Evolutionary conservation across 92 coral and sea anemone species (phyloP).

Genomic region (Porites cylindrica): DNA sequence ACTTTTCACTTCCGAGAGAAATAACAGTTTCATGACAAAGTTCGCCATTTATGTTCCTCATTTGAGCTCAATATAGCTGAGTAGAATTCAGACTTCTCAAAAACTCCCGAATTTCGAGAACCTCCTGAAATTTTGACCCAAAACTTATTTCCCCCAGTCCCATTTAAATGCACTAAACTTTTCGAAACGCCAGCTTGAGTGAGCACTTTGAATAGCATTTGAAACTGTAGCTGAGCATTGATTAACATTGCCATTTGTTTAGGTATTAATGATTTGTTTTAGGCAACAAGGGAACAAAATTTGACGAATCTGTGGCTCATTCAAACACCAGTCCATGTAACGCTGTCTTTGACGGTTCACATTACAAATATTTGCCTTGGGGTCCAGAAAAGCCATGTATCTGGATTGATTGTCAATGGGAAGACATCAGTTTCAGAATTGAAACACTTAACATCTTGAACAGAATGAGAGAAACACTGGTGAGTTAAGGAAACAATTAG

Average conservation of each 20-base stretch:
- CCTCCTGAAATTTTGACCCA: too few relatives aligned
- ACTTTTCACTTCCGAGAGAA: too few relatives aligned
- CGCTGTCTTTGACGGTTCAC: constrained; percentile 77
- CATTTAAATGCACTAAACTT: too few relatives aligned
- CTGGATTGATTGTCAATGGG: constrained; percentile 84
- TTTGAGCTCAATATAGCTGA: too few relatives aligned
- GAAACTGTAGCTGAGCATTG: background rate
- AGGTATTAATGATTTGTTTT: background rate
- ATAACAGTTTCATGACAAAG: too few relatives aligned
- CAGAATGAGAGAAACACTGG: constrained; percentile 72
- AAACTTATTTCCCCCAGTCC: too few relatives aligned
- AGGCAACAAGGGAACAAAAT: constrained; percentile 88
- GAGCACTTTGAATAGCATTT: background rate
- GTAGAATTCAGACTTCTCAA: too few relatives aligned
- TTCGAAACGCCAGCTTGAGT: background rate
- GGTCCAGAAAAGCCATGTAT: constrained; percentile 84
- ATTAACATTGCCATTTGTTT: too few relatives aligned
- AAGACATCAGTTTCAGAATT: constrained; percentile 80
- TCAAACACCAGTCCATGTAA: constrained; percentile 92
- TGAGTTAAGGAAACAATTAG: background rate
- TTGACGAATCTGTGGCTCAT: constrained; percentile 86
- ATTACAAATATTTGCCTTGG: constrained; percentile 90
- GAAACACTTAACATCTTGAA: constrained; percentile 80
- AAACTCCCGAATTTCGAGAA: too few relatives aligned
- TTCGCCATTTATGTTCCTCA: too few relatives aligned